Conservation (phyloP, 2,113 vertebrate genomes). For the Megalops atlanticus region DNA sequence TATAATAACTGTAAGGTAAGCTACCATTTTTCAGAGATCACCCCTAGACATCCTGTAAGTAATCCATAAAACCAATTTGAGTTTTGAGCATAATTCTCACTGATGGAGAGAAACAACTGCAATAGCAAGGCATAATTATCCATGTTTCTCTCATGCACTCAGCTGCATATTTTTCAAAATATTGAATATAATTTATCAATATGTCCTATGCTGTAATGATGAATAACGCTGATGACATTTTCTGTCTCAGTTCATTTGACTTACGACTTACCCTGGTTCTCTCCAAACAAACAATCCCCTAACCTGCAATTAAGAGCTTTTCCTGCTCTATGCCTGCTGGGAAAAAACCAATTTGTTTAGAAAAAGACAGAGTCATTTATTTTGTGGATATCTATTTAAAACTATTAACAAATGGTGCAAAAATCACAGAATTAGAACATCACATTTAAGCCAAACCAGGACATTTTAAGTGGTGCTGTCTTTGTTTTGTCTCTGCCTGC, state of each 20-base stretch:
- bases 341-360: background rate
- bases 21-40: too few species aligned
- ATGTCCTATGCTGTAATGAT: conserved; percentile 1
- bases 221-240: conserved; percentile 30
- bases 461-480: background rate
- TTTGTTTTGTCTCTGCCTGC: conserved; percentile 6
- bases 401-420: background rate
- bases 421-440: background rate
- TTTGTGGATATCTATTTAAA: background rate
- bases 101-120: too few species aligned
- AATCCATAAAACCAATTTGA: too few species aligned
- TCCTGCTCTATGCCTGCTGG: background rate
- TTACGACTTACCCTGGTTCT: conserved; percentile 23
- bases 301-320: background rate
- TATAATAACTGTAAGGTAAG: too few species aligned
- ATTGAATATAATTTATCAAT: background rate
- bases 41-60: too few species aligned
- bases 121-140: too few species aligned
- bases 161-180: background rate
- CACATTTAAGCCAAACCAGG: background rate
- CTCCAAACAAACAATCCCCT: conserved; percentile 35
- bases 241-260: conserved; percentile 45
- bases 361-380: background rate
- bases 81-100: too few species aligned
- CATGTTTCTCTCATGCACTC: background rate